These are phyloP conservation scores for Turdus rufiventris DNA, from an alignment of 2,113 vertebrate species.

Conservation along the genomic window DNA sequence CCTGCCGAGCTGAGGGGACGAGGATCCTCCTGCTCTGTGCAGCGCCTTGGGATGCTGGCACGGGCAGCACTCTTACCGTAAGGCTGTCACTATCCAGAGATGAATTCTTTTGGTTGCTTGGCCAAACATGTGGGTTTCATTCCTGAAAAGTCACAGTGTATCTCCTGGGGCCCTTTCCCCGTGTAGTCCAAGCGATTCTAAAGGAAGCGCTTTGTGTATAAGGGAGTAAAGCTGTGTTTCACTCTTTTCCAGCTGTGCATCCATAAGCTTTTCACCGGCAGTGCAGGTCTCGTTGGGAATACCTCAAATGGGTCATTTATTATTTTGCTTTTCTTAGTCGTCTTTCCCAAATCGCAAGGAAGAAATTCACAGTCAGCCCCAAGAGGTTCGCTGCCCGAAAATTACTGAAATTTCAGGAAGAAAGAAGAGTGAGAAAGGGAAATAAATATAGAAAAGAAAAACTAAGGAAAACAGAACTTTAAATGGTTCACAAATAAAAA, in stretches of 20 bases:
- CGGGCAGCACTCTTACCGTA: background rate
- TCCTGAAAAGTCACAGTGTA: background rate
- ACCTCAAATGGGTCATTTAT: background rate
- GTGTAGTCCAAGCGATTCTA: background rate
- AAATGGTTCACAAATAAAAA: background rate
- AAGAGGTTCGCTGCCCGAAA: background rate
- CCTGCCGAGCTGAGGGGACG: fast-evolving
- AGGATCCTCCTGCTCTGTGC: fast-evolving
- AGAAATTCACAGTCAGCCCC: background rate
- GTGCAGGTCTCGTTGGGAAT: background rate
- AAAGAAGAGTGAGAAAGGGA: background rate
- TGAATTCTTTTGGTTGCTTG: background rate
- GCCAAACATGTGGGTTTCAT: background rate
- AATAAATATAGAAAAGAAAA: background rate
- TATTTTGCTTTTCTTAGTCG: background rate
- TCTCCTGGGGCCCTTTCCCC: background rate
- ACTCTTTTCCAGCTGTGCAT: background rate
- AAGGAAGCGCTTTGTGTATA: background rate
- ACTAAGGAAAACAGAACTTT: background rate
- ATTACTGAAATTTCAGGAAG: background rate
- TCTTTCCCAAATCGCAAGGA: background rate
- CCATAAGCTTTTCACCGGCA: background rate
- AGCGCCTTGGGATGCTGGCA: background rate
- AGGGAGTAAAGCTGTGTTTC: background rate
- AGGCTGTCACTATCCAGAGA: background rate